phyloP scores from a whole-genome alignment of 2,888 invertebrate genomes.

The Axea sp. region DNA sequence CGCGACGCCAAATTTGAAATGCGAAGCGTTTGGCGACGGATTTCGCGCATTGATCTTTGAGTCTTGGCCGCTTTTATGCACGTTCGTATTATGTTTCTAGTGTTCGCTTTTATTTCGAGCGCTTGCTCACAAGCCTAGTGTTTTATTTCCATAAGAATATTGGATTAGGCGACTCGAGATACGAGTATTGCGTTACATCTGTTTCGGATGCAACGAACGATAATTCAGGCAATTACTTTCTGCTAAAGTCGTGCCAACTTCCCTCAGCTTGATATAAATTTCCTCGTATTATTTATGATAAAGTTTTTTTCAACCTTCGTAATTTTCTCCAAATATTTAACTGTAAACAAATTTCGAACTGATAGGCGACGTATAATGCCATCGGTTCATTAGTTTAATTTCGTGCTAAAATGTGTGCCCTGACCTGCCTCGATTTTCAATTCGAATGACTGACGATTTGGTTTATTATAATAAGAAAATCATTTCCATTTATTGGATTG shows the following conservation, averaged over 20 bases:
- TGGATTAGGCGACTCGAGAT: conserved; percentile 21
- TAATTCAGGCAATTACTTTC: conserved; percentile 15
- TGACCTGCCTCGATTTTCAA: too few species aligned
- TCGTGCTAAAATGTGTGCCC: too few species aligned
- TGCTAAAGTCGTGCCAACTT: conserved; percentile 4
- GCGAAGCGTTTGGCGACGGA: conserved; percentile 54
- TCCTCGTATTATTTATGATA: too few species aligned
- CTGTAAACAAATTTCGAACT: too few species aligned
- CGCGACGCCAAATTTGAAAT: conserved; percentile 55
- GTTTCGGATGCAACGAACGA: background rate
- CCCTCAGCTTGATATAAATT: too few species aligned
- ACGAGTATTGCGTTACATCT: conserved; percentile 14
- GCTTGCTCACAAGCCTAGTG: conserved; percentile 14
- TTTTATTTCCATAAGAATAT: conserved; percentile 38
- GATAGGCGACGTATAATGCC: too few species aligned
- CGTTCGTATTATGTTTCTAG: conserved; percentile 47
- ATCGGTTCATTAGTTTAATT: too few species aligned
- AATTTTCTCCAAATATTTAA: too few species aligned
- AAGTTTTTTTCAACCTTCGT: too few species aligned
- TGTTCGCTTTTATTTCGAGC: conserved; percentile 14
- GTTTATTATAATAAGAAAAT: background rate
- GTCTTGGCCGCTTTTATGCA: conserved; percentile 38
- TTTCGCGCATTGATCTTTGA: conserved; percentile 56
- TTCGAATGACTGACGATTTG: too few species aligned
- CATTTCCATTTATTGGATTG: conserved; percentile 17